Conservation (phyloP, 2,888 invertebrate species). For the Macaria liturata region DNA sequence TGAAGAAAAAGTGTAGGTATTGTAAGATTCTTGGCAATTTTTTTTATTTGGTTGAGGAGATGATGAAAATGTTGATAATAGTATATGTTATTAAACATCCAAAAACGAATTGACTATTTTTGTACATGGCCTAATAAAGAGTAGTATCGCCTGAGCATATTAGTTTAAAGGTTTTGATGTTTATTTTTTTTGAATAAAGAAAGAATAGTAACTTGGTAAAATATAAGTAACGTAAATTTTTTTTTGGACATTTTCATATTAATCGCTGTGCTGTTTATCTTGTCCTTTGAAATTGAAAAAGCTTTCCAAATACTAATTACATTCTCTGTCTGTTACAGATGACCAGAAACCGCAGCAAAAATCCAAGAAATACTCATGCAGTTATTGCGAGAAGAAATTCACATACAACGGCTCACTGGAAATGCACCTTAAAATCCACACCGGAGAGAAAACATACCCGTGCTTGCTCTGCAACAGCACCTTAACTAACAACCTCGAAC, state of each 20-base stretch:
- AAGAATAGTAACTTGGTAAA: too few species aligned
- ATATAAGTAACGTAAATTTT: too few species aligned
- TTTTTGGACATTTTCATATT: too few species aligned
- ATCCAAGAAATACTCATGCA: conserved; percentile 47
- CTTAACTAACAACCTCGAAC: conserved; percentile 58
- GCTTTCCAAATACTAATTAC: too few species aligned
- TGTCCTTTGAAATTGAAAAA: too few species aligned
- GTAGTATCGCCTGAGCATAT: too few species aligned
- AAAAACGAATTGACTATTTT: background rate
- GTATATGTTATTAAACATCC: background rate
- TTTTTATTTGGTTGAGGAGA: background rate
- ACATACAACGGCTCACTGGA: conserved; percentile 54
- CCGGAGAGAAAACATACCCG: conserved; percentile 57
- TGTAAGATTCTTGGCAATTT: background rate
- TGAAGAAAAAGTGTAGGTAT: background rate
- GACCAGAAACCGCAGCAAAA: conserved; percentile 27
- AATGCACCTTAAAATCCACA: conserved; percentile 51
- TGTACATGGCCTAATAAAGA: too few species aligned
- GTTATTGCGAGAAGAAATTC: conserved; percentile 53
- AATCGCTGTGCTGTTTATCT: too few species aligned
- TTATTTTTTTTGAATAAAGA: too few species aligned
- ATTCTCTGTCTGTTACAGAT: conserved; percentile 21
- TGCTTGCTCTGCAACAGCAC: conserved; percentile 59
- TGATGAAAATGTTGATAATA: background rate
- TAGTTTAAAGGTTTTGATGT: too few species aligned